A percentile compares a stretch with the other conserved stretches of the same genome.
These are phyloP conservation scores for Acropternis orthonyx DNA, from an alignment of 2,797 vertebrate genomes.

Conservation along the genomic window DNA sequence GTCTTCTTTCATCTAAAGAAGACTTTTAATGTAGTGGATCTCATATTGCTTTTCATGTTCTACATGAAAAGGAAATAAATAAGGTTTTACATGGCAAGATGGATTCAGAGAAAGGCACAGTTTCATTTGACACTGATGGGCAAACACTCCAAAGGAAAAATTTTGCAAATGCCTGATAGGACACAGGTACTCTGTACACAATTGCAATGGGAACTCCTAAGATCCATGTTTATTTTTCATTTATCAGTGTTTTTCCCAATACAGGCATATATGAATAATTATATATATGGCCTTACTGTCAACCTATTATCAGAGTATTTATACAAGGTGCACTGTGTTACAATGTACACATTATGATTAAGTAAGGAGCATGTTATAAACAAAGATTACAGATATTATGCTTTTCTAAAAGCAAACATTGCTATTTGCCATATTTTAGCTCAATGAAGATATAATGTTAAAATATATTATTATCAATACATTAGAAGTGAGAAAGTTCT, in stretches of 20 bases:
- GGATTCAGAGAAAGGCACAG: not conserved
- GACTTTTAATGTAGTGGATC: not conserved
- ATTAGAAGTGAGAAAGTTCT: not conserved
- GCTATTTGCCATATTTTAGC: not conserved
- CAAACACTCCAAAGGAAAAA: not conserved
- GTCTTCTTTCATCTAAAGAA: not conserved
- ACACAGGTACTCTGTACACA: not conserved
- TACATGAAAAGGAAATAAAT: not conserved
- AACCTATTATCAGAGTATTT: not conserved
- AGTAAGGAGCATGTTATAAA: not conserved
- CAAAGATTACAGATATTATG: not conserved
- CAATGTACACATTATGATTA: rapidly evolving
- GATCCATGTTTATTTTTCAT: not conserved
- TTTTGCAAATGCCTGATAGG: not conserved
- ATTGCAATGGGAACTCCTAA: not conserved
- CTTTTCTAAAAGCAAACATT: not conserved
- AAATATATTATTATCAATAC: not conserved
- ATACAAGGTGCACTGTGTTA: not conserved
- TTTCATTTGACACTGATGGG: not conserved
- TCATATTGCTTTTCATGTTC: not conserved
- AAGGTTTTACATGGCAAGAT: not conserved
- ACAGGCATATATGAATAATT: not conserved
- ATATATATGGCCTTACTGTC: not conserved
- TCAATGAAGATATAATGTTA: not conserved
- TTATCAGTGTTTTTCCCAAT: not conserved